Base-by-base conservation (phyloP, 2,888 invertebrate species). In the Heliconius aoede region DNA sequence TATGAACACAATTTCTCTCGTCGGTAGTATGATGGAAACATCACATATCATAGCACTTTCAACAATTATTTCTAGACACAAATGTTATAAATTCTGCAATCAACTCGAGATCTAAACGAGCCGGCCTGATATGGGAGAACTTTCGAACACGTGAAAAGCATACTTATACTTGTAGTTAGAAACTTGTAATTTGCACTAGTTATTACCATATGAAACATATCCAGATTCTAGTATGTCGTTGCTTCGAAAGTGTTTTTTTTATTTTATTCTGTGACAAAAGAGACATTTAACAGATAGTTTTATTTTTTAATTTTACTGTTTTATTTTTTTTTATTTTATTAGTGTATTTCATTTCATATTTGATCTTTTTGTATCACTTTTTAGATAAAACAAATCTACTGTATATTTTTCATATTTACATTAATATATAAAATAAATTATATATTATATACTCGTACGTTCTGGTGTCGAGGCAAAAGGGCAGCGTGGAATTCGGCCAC, bases 61-160 rank as follows among this genome's bases (percentile, higher is more conserved):
- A 74, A 69, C 68, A 74, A 69, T 74, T 74, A 74, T 69, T 74
- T 74, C 51, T 51, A 61, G 28, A 46, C 30, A 61, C 74, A 62
- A 69, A 69, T 26, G 62, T 64, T 69, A 76, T 72, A 76, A 76
- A 76, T 58, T 62, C 24, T 62, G 58, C 64, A 72, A 76, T 76
- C 76, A 65, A 76, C 55, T 61, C 69, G 32, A 69, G 74, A 76
- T 76, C 76, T 72, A 32, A 76, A 72, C 58, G 26, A 76, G 62
- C 64, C 18, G 32, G 40, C 77, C 77, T 65, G 73, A 77, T 79
- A 79, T 75, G 75, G 79, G 36, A 75, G 60, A 36, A 75, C 79
- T 79, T 77, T 79, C 79, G 26, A 69, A 73, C 73, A 74, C 79
- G 77, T 79, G 79, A 67, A 62, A 72, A 58, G 78, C 76, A 76